These are phyloP conservation scores for Brachystomella parvula DNA, from an alignment of 1,140 invertebrate genomes.

Conservation along the genomic window DNA sequence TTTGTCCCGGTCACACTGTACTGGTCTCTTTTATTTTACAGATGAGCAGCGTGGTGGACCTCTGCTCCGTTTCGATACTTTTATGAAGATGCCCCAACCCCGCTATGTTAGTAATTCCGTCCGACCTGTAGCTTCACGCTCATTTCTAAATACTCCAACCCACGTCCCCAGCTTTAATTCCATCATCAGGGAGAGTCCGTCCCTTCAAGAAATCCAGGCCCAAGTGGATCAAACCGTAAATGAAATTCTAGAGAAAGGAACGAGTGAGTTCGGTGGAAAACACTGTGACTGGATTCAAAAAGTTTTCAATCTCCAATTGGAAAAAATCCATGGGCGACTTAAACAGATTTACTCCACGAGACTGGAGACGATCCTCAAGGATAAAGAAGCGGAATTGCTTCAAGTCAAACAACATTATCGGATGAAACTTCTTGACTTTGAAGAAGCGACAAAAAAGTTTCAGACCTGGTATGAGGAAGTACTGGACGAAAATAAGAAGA, in stretches of 20 bases:
- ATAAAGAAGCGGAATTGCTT: background rate
- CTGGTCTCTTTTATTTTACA: too few relatives aligned
- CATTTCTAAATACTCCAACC: background rate
- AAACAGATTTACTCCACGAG: background rate
- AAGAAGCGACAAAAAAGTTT: constrained; percentile 6
- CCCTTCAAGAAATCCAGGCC: background rate
- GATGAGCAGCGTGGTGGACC: too few relatives aligned
- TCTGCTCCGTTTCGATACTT: too few relatives aligned
- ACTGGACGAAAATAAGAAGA: constrained; percentile 6
- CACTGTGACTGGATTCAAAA: constrained; percentile 19
- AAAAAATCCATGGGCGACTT: constrained; percentile 14
- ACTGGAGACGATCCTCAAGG: background rate
- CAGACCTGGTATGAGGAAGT: background rate
- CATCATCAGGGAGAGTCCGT: background rate
- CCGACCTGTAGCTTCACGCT: too few relatives aligned
- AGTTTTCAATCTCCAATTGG: constrained; percentile 19
- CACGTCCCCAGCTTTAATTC: background rate
- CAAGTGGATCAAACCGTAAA: background rate
- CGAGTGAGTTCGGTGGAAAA: constrained; percentile 17
- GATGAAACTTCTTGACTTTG: background rate
- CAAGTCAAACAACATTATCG: background rate
- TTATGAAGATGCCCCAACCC: too few relatives aligned
- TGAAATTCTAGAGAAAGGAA: constrained; percentile 13
- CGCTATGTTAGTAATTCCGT: too few relatives aligned
- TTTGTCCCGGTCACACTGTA: too few relatives aligned